Conservation (phyloP, 2,888 invertebrate genomes). For the Unio pictorum region DNA sequence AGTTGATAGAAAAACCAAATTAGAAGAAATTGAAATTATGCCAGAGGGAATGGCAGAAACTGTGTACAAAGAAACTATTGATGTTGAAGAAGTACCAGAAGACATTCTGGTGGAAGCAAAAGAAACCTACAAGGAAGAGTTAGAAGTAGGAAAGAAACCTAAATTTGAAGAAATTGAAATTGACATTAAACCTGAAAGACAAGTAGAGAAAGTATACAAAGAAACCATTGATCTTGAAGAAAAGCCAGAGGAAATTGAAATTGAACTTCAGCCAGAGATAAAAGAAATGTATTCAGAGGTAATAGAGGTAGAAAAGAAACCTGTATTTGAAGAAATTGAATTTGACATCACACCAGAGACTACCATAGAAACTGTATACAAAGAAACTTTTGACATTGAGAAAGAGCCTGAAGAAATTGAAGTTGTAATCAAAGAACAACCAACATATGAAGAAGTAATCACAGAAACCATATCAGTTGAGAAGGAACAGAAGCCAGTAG, state of each 20-base stretch:
- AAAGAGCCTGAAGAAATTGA: not conserved
- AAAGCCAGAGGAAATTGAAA: too few species aligned
- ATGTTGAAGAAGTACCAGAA: too few species aligned
- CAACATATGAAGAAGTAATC: slow-evolving; percentile 15
- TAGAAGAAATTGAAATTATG: too few species aligned
- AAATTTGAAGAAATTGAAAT: too few species aligned
- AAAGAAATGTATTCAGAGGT: too few species aligned
- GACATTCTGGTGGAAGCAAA: too few species aligned
- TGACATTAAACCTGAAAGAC: too few species aligned
- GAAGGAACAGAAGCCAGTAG: not conserved
- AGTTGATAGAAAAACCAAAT: not conserved
- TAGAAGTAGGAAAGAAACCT: not conserved
- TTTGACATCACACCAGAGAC: slow-evolving; percentile 8
- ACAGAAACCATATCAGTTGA: slow-evolving; percentile 1
- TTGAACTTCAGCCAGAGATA: too few species aligned
- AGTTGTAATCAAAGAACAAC: slow-evolving; percentile 5
- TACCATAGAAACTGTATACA: slow-evolving; percentile 7
- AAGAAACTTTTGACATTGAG: slow-evolving; percentile 13
- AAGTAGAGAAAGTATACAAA: too few species aligned
- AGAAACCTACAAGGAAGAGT: not conserved
- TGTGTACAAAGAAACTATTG: too few species aligned
- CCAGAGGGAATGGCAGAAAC: too few species aligned
- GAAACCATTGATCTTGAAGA: too few species aligned
- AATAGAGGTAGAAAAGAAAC: slow-evolving; percentile 10
- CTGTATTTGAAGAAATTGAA: slow-evolving; percentile 9